phyloP scores from a whole-genome alignment of 2,113 vertebrate species.

The Panthera uncia region DNA sequence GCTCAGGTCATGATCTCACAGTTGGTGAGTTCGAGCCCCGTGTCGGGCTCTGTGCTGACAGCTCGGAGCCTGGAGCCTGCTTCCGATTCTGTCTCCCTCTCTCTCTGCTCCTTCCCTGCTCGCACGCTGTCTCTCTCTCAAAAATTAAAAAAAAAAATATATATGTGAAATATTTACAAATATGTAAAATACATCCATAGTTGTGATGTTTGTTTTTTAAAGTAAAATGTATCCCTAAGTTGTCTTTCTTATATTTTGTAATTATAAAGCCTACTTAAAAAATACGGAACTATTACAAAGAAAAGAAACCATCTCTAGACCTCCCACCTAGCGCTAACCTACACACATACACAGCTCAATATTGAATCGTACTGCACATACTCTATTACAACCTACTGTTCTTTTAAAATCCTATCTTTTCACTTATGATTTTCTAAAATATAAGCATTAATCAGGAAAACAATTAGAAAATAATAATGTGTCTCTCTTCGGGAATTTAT shows the following conservation, averaged over 20 bases:
- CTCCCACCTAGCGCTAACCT: neutral
- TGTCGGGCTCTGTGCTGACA: too few relatives aligned
- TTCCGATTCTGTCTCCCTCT: too few relatives aligned
- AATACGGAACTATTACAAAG: neutral
- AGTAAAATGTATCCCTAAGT: neutral
- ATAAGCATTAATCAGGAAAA: neutral
- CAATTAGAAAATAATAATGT: neutral
- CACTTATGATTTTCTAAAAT: neutral
- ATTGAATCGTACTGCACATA: neutral
- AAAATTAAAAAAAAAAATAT: too few relatives aligned
- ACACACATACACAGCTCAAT: neutral
- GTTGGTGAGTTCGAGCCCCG: too few relatives aligned
- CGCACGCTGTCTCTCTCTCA: too few relatives aligned
- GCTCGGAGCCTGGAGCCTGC: too few relatives aligned
- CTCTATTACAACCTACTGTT: neutral
- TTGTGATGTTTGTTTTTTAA: neutral
- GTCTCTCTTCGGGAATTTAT: neutral
- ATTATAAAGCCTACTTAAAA: neutral
- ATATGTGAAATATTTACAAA: neutral
- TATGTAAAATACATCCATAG: neutral
- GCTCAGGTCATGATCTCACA: too few relatives aligned
- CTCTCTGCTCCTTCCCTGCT: too few relatives aligned
- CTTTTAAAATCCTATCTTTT: neutral
- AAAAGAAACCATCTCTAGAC: neutral
- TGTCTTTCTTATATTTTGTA: neutral